Conservation (phyloP, 2,113 vertebrate genomes). For the Pangasianodon gigas region DNA sequence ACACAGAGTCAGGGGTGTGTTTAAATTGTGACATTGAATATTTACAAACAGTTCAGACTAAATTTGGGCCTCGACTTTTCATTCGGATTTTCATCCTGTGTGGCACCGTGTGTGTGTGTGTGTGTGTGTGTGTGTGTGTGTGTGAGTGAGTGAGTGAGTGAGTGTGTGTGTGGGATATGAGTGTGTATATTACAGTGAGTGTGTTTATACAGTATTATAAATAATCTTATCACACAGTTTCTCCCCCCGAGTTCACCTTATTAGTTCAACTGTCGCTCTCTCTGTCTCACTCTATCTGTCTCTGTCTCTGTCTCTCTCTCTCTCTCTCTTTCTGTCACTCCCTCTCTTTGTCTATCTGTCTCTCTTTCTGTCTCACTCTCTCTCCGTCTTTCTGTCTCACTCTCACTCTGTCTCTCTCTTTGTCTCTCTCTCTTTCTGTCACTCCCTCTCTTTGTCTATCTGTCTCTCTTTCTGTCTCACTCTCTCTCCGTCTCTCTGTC, state of each 20-base stretch:
- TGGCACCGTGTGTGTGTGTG: neutral
- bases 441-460: neutral
- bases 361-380: neutral
- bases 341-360: neutral
- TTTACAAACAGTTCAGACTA: conserved; percentile 45
- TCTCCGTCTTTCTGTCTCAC: neutral
- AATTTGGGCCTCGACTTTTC: conserved; percentile 20
- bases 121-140: neutral
- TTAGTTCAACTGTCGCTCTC: neutral
- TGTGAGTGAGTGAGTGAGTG: neutral
- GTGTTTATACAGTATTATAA: conserved; percentile 48
- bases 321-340: neutral
- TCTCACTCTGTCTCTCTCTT: neutral
- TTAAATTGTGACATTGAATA: conserved; percentile 41
- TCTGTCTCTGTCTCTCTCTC: neutral
- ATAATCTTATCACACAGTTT: conserved; percentile 45
- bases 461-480: neutral
- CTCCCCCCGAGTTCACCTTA: conserved; percentile 29
- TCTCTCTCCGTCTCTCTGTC: neutral
- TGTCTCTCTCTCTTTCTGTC: neutral
- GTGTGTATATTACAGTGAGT: conserved; percentile 8
- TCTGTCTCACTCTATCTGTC: neutral
- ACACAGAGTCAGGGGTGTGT: conserved; percentile 31
- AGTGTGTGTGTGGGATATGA: neutral
- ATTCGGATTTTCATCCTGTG: conserved; percentile 10